Percentiles rank a stretch among this genome's conserved stretches.
Evolutionary conservation across 2,888 invertebrate species (phyloP).

Genomic region (Leptinotarsa juncta): DNA sequence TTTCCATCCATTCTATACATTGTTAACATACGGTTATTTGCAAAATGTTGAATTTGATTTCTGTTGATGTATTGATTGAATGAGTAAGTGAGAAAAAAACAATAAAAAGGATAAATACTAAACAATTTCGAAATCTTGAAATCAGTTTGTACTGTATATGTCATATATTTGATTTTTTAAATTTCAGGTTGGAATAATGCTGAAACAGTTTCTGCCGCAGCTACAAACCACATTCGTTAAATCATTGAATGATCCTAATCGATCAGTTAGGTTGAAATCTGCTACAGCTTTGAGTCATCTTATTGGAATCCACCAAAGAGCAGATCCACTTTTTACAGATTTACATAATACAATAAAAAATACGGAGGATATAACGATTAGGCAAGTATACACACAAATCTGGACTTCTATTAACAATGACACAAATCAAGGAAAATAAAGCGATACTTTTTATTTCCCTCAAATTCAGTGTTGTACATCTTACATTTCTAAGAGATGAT

Average conservation of each 20-base stretch:
- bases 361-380: conserved; percentile 84
- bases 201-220: conserved; percentile 98
- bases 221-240: conserved; percentile 98
- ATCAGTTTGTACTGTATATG: conserved; percentile 10
- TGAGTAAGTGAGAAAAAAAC: no score
- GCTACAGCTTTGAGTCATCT: conserved; percentile 89
- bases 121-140: not conserved
- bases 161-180: not conserved
- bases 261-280: conserved; percentile 89
- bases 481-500: no score
- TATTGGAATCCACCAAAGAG: conserved; percentile 90
- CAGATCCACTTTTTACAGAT: conserved; percentile 95
- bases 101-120: no score
- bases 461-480: no score
- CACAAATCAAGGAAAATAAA: no score
- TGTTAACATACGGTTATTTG: no score
- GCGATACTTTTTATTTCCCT: no score
- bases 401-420: no score
- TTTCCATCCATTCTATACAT: no score
- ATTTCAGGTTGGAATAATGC: conserved; percentile 86
- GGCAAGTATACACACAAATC: conserved; percentile 46
- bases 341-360: conserved; percentile 87
- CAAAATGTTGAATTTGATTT: no score
- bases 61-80: no score
- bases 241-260: conserved; percentile 89